Base-by-base conservation (phyloP, 2,113 vertebrate species). In the Parus major region DNA sequence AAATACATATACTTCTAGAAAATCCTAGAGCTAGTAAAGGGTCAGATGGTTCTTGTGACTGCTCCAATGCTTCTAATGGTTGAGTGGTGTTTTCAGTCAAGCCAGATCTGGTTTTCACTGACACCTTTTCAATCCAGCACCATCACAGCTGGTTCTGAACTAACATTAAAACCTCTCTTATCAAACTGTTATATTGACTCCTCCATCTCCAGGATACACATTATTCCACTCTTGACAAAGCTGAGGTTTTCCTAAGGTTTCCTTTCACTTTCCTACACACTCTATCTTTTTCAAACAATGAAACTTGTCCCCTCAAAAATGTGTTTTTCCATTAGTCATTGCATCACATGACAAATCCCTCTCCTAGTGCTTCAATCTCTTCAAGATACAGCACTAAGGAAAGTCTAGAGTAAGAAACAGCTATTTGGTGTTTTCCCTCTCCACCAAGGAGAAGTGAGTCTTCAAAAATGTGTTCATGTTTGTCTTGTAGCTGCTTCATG, bases 341-440 rank as follows among this genome's bases (percentile, higher is more conserved):
- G 0, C 15, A 18, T 28, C 22, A 15, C 1, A 1, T 27, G 24
- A 11, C 11, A 84, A 65, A 60, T 76, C 11, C 27, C 4, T 9
- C 2, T 18, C 3, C n/a, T 55, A 8, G 11, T 35, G 8, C 8
- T 47, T 88, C 29, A 76, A 14, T 4, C 64, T 4, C 9, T 56
- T 77, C n/a, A 65, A 47, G 39, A 53, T 5, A 39, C 4, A 79
- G 7, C 33, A 68, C 7, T 17, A 50, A 31, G 10, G 23, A 47
- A 77, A 47, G 5, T 8, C n/a, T 12, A 28, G 7, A 8, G 15
- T 31, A 59, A 63, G 33, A 75, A 66, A 42, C 1, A 6, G 2
- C 6, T 19, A 13, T 50, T 35, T 63, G 4, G 5, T 42, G 21
- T 36, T 49, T 69, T 7, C 27, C 31, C 4, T 57, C 16, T 75